phyloP scores from a whole-genome alignment of 2,797 vertebrate species.

The Cossypha niveicapilla region DNA sequence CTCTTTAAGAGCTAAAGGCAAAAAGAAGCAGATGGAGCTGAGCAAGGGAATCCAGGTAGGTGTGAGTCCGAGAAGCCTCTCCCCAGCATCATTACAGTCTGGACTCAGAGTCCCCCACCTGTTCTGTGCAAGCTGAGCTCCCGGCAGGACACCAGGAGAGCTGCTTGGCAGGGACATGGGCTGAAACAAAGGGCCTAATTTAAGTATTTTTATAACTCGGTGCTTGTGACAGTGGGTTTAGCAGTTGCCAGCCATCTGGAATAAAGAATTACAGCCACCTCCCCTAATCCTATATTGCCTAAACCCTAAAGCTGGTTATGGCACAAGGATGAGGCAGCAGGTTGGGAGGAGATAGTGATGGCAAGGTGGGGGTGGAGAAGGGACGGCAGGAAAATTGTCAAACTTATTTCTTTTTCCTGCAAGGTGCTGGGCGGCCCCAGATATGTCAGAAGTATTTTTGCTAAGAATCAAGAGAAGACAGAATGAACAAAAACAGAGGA shows the following conservation, averaged over 20 bases:
- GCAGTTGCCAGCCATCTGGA: slow-evolving; percentile 80
- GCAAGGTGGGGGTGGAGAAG: background rate
- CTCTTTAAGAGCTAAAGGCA: background rate
- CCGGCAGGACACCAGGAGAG: background rate
- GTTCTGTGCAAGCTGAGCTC: background rate
- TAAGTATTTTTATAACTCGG: slow-evolving; percentile 72
- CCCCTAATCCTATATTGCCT: slow-evolving; percentile 79
- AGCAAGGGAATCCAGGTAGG: slow-evolving; percentile 6
- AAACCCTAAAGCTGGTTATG: slow-evolving; percentile 82
- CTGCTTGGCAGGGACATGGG: background rate
- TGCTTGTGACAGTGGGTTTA: slow-evolving; percentile 72
- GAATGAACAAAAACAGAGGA: slow-evolving; percentile 67
- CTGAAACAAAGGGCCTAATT: slow-evolving; percentile 68
- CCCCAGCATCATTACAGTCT: background rate
- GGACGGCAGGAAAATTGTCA: background rate
- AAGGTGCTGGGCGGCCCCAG: background rate
- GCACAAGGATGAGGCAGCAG: slow-evolving; percentile 69
- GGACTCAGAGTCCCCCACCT: background rate
- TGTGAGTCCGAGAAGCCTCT: background rate
- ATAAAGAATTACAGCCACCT: slow-evolving; percentile 80
- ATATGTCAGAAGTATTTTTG: background rate
- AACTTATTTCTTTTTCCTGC: background rate
- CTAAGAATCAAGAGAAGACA: slow-evolving; percentile 59
- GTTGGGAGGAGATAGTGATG: slow-evolving; percentile 41
- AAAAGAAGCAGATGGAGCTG: slow-evolving; percentile 18